Percentiles rank a stretch among this genome's conserved stretches.
Conservation (phyloP, 30 jellyfish, hydroid and myxozoan genomes). For the Phacellophora camtschatica region DNA sequence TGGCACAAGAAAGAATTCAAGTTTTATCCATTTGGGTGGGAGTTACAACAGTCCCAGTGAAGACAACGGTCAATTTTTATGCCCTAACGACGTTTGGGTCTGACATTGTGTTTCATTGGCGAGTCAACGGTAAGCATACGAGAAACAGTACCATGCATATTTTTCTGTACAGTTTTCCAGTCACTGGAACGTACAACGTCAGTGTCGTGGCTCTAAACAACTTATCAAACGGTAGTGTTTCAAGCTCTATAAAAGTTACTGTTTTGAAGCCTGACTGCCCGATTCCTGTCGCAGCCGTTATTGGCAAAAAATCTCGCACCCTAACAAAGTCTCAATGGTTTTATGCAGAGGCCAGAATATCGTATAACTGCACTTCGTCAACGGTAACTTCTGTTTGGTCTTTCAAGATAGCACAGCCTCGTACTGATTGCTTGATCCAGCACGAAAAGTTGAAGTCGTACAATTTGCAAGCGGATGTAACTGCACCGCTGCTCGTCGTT, state of each 20-base stretch:
- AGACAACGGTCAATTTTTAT: not conserved
- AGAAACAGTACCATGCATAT: not conserved
- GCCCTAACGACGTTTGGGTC: conserved; percentile 30
- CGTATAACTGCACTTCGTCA: conserved; percentile 54
- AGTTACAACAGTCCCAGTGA: conserved; percentile 14
- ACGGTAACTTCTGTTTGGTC: conserved; percentile 62
- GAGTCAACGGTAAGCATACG: not conserved
- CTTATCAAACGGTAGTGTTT: not conserved
- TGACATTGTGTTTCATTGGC: conserved; percentile 24
- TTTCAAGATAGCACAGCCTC: conserved; percentile 19
- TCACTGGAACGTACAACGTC: conserved; percentile 4
- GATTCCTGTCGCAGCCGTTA: conserved; percentile 49
- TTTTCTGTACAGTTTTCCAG: not conserved
- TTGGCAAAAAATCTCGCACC: conserved; percentile 44
- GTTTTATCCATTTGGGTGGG: conserved; percentile 42
- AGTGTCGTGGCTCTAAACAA: conserved; percentile 17
- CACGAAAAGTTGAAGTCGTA: not conserved
- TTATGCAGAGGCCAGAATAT: conserved; percentile 64
- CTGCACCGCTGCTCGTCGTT: conserved; percentile 62
- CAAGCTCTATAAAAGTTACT: not conserved
- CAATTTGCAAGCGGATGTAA: not conserved
- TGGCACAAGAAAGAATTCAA: conserved; percentile 16
- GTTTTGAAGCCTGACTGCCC: conserved; percentile 40
- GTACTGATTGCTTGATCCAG: conserved; percentile 51
- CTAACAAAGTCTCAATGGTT: conserved; percentile 71